A percentile compares a stretch with the other conserved stretches of the same genome.
Evolutionary conservation across 2,888 invertebrate genomes (phyloP).

Genomic region (Rhamnusium bicolor): DNA sequence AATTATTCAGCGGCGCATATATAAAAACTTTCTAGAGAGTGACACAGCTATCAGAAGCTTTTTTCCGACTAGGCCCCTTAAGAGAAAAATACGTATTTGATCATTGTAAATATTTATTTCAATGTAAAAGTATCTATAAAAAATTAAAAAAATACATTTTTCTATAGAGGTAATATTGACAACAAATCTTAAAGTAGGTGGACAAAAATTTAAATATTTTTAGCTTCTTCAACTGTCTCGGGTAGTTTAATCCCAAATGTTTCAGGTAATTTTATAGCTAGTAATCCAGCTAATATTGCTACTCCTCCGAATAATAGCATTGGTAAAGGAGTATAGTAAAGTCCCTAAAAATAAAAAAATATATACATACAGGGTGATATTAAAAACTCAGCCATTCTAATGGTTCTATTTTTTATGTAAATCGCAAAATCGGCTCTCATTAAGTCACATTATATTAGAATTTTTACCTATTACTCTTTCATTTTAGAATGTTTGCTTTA

Average conservation of each 20-base stretch:
- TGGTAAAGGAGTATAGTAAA: conserved; percentile 66
- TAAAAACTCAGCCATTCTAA: too few species aligned
- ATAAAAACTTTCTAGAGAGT: too few species aligned
- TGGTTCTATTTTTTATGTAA: too few species aligned
- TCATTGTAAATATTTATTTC: background rate
- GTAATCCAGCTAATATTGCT: conserved; percentile 72
- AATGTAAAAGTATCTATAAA: background rate
- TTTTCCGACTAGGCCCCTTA: too few species aligned
- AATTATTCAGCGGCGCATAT: too few species aligned
- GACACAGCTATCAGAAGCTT: too few species aligned
- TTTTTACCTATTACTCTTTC: too few species aligned
- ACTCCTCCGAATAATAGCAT: conserved; percentile 74
- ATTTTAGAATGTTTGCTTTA: too few species aligned
- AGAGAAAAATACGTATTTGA: background rate
- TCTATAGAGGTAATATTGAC: background rate
- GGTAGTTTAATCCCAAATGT: conserved; percentile 77
- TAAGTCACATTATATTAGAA: too few species aligned
- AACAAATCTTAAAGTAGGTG: background rate
- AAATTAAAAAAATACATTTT: background rate
- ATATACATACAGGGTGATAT: background rate
- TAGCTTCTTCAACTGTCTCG: conserved; percentile 75
- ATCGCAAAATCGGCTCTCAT: too few species aligned
- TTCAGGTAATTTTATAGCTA: conserved; percentile 77
- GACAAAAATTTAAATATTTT: conserved; percentile 56
- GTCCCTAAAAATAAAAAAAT: conserved; percentile 66